Conservation (phyloP, 2,797 vertebrate genomes). For the Lacerta agilis region DNA sequence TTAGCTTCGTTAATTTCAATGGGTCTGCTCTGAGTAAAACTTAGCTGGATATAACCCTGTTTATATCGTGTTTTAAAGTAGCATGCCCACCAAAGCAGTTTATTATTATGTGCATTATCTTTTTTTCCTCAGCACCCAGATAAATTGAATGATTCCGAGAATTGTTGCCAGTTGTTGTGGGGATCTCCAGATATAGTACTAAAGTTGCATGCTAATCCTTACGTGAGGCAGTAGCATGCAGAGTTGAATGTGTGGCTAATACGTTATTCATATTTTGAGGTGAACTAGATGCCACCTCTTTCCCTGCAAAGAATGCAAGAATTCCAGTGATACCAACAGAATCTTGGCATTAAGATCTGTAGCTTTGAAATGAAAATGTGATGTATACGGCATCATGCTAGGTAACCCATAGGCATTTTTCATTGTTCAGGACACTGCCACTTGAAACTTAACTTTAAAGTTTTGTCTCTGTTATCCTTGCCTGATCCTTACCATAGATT, state of each 20-base stretch:
- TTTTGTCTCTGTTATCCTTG: not conserved
- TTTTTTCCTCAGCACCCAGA: not conserved
- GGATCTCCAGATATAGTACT: not conserved
- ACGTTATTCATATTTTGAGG: not conserved
- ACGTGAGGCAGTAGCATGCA: not conserved
- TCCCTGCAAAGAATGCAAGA: not conserved
- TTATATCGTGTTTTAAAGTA: too few relatives aligned
- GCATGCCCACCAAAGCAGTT: too few relatives aligned
- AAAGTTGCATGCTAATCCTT: not conserved
- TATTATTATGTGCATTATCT: not conserved
- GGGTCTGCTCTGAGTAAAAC: too few relatives aligned
- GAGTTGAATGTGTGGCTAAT: not conserved
- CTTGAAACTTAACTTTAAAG: not conserved
- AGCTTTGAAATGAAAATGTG: not conserved
- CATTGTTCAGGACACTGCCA: not conserved
- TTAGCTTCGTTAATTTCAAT: too few relatives aligned
- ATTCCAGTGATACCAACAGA: not conserved
- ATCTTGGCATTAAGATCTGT: not conserved
- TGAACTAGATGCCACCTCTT: not conserved
- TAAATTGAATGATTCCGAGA: not conserved
- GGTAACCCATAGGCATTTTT: not conserved
- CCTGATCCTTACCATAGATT: not conserved
- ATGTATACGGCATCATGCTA: not conserved
- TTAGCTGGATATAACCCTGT: too few relatives aligned
- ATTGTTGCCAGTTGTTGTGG: not conserved